Base-by-base conservation (phyloP, 2,113 vertebrate species). In the Laticauda colubrina region DNA sequence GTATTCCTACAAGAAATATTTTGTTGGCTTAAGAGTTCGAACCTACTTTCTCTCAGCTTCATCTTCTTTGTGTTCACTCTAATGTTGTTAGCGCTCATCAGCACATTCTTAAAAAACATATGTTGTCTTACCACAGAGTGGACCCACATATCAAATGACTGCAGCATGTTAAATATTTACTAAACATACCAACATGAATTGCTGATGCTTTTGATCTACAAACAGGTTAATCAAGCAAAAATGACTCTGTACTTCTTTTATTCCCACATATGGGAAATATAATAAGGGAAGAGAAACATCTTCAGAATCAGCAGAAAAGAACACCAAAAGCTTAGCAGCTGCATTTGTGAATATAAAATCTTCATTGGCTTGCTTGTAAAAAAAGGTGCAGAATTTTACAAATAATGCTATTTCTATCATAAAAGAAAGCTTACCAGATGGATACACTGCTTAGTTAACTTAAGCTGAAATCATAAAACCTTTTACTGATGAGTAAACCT, bases 231-330 rank as follows among this genome's bases (percentile, higher is more conserved):
- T 3, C 89, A 54, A 29, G 64, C 0, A 1, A 69, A 23, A 0
- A 21, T 10, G 64, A 23, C 81, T n/a, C 48, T 86, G n/a, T 20
- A 75, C 6, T n/a, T 11, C 34, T 18, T 39, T 57, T 95, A 6
- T 43, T 88, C 57, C n/a, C 4, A 0, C 75, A 85, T 90, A 89
- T 2, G 1, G 69, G 0, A 0, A 0, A 0, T 48, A 53, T 85
- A 89, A 86, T 43, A 91, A 93, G 0, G 26, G 55, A 54, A 87
- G 15, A 29, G 39, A 91, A 91, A 92, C 6, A n/a, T 2, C 1
- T 51, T 39, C 45, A 24, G 20, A 75, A 21, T 9, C 48, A 6
- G 21, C 20, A 29, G 48, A 81, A 26, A 18, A 90, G 26, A 87
- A 89, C 61, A 94, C 90, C 29, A 4, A 94, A 24, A 75, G n/a